phyloP scores from a whole-genome alignment of 1,140 invertebrate species.

The Drosophila ananassae region DNA sequence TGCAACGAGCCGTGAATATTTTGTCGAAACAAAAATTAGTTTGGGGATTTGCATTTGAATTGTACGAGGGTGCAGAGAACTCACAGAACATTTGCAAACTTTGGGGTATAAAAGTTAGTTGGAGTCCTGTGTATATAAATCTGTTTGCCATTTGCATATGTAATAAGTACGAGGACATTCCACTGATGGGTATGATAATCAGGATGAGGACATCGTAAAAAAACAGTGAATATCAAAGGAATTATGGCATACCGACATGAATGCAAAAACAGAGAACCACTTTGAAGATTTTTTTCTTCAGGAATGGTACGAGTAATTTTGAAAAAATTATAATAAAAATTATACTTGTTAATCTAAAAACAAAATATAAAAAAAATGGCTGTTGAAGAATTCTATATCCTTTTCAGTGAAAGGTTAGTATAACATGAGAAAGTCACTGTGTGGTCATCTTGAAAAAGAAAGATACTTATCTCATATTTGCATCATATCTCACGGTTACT shows the following conservation, averaged over 20 bases:
- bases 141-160: constrained; percentile 77
- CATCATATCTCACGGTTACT: constrained; percentile 46
- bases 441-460: constrained; percentile 23
- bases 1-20: constrained; percentile 74
- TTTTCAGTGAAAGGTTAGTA: background rate
- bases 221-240: constrained; percentile 46
- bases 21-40: constrained; percentile 73
- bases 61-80: constrained; percentile 9
- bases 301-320: too few species aligned
- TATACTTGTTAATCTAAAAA: too few species aligned
- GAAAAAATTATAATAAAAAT: background rate
- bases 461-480: constrained; percentile 14
- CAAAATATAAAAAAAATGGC: background rate
- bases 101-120: constrained; percentile 59
- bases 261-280: constrained; percentile 33
- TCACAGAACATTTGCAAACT: constrained; percentile 15
- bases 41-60: constrained; percentile 81
- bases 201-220: constrained; percentile 17
- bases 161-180: constrained; percentile 64
- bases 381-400: background rate
- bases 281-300: background rate
- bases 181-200: constrained; percentile 62
- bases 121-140: constrained; percentile 52
- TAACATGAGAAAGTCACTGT: constrained; percentile 13
- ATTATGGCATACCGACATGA: constrained; percentile 44